These are phyloP conservation scores for Podiceps cristatus DNA, from an alignment of 2,113 vertebrate genomes.

Conservation along the genomic window DNA sequence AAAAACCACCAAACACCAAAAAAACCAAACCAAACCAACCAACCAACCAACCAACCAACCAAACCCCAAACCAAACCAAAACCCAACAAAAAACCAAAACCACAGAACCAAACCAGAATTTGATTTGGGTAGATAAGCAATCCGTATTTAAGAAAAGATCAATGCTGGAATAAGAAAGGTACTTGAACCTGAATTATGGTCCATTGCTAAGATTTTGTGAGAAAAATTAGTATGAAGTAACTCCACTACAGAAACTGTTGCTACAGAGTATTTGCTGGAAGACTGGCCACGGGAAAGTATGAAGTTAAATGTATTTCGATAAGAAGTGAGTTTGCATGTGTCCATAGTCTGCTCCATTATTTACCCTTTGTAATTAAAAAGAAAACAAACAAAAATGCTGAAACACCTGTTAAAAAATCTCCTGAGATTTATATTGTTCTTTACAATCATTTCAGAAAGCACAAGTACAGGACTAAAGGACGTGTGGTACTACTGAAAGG, in stretches of 20 bases:
- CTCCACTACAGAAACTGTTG: neutral
- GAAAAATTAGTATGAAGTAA: neutral
- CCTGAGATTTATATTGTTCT: neutral
- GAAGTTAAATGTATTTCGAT: too few species aligned
- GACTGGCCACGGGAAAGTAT: neutral
- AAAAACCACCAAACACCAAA: too few species aligned
- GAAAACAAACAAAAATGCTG: neutral
- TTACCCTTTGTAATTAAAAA: neutral
- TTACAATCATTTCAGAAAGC: neutral
- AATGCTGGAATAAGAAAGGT: neutral
- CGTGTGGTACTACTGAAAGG: fast-evolving
- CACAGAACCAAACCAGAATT: neutral
- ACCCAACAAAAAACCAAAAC: too few species aligned
- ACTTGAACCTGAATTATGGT: neutral
- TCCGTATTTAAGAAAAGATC: neutral
- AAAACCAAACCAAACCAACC: too few species aligned
- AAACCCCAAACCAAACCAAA: too few species aligned
- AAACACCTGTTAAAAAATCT: neutral
- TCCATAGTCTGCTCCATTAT: neutral
- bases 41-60: too few species aligned
- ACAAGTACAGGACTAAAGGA: neutral
- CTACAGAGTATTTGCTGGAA: neutral
- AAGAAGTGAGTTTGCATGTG: neutral
- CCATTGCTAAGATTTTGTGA: neutral
- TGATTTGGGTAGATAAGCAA: neutral